These are phyloP conservation scores for Drosophila picticornis DNA, from an alignment of 2,888 invertebrate genomes.

Conservation along the genomic window DNA sequence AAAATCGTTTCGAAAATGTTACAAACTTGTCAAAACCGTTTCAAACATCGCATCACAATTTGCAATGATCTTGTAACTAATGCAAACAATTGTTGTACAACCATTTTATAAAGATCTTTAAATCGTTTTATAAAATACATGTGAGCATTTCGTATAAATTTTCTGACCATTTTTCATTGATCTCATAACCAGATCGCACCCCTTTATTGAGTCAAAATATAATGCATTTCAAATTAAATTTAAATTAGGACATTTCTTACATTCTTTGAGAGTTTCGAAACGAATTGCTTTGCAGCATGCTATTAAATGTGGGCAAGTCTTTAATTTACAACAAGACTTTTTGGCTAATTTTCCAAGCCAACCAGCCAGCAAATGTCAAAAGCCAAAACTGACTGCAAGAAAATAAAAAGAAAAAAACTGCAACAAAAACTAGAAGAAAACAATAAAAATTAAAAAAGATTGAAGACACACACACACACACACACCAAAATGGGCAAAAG, in stretches of 20 bases:
- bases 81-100: neutral
- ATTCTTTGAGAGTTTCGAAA: neutral
- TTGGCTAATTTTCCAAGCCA: constrained; percentile 67
- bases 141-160: neutral
- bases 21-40: neutral
- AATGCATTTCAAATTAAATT: neutral
- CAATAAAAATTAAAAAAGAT: constrained; percentile 61
- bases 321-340: constrained; percentile 52
- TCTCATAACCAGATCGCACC: neutral
- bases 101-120: neutral
- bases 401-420: constrained; percentile 30
- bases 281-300: neutral
- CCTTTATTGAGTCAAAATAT: neutral
- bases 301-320: constrained; percentile 29
- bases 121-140: neutral
- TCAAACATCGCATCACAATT: neutral
- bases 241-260: neutral
- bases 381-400: neutral
- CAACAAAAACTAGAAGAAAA: constrained; percentile 18
- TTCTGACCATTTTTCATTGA: neutral
- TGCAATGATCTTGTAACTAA: neutral
- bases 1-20: neutral
- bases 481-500: constrained; percentile 63
- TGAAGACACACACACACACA: constrained; percentile 50
- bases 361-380: constrained; percentile 50